A percentile compares a stretch with the other conserved stretches of the same genome.
These are phyloP conservation scores for Pogoniulus pusillus DNA, from an alignment of 2,797 vertebrate species.

Conservation along the genomic window DNA sequence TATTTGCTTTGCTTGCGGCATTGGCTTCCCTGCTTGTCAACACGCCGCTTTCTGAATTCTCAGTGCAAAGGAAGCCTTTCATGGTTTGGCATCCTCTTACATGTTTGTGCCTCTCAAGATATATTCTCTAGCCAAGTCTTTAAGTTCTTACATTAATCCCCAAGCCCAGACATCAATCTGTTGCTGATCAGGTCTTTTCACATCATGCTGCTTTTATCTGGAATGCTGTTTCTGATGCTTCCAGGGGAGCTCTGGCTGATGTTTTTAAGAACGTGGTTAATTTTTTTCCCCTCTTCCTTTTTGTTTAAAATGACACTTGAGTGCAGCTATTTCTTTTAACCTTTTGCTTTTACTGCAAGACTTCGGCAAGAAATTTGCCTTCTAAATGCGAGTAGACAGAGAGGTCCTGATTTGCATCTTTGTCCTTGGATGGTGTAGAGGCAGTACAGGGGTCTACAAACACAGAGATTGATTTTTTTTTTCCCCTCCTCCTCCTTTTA, in stretches of 20 bases:
- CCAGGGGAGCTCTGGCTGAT: slow-evolving; percentile 39
- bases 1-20: slow-evolving; percentile 45
- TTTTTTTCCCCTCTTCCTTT: slow-evolving; percentile 7
- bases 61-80: slow-evolving; percentile 58
- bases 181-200: slow-evolving; percentile 71
- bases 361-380: slow-evolving; percentile 52
- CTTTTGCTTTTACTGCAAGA: slow-evolving; percentile 38
- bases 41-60: slow-evolving; percentile 36
- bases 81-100: slow-evolving; percentile 63
- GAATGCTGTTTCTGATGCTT: slow-evolving; percentile 59
- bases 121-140: slow-evolving; percentile 64
- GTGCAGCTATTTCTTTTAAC: slow-evolving; percentile 46
- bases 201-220: slow-evolving; percentile 60
- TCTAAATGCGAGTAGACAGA: slow-evolving; percentile 22
- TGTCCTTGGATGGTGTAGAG: slow-evolving; percentile 60
- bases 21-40: slow-evolving; percentile 59
- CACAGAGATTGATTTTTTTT: slow-evolving; percentile 51
- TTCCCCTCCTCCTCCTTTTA: background rate
- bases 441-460: slow-evolving; percentile 61
- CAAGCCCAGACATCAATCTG: slow-evolving; percentile 67
- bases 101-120: slow-evolving; percentile 63
- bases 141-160: slow-evolving; percentile 59
- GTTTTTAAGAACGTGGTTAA: slow-evolving; percentile 52
- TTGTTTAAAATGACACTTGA: slow-evolving; percentile 41
- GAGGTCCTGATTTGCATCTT: slow-evolving; percentile 54